phyloP scores from a whole-genome alignment of 1,140 invertebrate species.

The Lucilia sericata region DNA sequence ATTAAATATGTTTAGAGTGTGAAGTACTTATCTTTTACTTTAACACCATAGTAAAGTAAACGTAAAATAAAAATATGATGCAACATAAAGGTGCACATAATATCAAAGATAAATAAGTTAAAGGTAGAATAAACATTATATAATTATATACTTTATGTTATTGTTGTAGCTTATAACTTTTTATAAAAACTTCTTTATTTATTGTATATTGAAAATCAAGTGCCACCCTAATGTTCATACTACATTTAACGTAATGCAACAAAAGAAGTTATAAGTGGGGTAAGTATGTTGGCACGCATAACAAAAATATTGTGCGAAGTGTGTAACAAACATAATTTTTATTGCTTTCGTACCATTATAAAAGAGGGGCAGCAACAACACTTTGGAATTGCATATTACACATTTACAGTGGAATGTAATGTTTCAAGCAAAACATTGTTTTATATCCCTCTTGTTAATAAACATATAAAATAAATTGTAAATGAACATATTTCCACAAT shows the following conservation, averaged over 20 bases:
- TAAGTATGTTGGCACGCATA: slow-evolving; percentile 14
- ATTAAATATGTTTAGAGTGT: slow-evolving; percentile 36
- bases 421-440: too few relatives aligned
- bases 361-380: not conserved
- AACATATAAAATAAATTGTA: too few relatives aligned
- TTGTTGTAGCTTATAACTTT: too few relatives aligned
- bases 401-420: not conserved
- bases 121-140: not conserved
- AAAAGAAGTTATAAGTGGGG: slow-evolving; percentile 7
- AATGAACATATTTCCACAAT: too few relatives aligned
- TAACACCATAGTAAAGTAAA: slow-evolving; percentile 36
- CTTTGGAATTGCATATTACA: not conserved
- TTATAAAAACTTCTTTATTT: too few relatives aligned
- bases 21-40: slow-evolving; percentile 43
- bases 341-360: not conserved
- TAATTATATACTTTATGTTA: too few relatives aligned
- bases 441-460: too few relatives aligned
- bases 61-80: not conserved
- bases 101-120: not conserved
- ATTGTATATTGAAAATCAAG: not conserved
- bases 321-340: not conserved
- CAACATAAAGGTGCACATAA: not conserved
- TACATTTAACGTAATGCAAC: not conserved
- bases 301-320: slow-evolving; percentile 1
- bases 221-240: not conserved